Evolutionary conservation across 2,888 invertebrate genomes (phyloP).

Genomic region (Pocota personata): DNA sequence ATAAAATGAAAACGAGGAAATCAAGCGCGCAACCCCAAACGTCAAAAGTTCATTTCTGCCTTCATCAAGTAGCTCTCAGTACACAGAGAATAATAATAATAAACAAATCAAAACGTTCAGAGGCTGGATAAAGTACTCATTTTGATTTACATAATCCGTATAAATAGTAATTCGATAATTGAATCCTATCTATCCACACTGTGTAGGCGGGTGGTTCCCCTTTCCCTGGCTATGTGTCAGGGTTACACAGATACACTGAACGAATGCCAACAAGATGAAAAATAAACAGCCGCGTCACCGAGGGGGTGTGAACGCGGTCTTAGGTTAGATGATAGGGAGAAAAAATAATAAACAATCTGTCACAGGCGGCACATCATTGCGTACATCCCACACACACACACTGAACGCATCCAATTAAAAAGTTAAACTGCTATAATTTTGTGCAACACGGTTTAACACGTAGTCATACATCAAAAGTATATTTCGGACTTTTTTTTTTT

Average conservation of each 20-base stretch:
- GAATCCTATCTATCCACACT: constrained; percentile 12
- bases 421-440: constrained; percentile 48
- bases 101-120: constrained; percentile 6
- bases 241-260: background rate
- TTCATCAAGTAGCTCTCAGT: background rate
- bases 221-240: constrained; percentile 22
- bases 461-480: background rate
- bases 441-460: constrained; percentile 42
- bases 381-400: background rate
- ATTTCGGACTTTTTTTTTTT: background rate
- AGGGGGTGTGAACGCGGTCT: background rate
- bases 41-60: constrained; percentile 5
- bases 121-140: constrained; percentile 2
- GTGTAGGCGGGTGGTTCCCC: background rate
- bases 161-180: constrained; percentile 36
- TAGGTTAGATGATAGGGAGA: background rate
- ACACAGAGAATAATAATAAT: background rate
- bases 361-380: background rate
- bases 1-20: constrained; percentile 18
- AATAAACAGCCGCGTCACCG: background rate
- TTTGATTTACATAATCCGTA: constrained; percentile 29
- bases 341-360: constrained; percentile 28
- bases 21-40: background rate
- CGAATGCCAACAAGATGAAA: constrained; percentile 23
- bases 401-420: constrained; percentile 52